Percentiles rank a stretch among this genome's conserved stretches.
These are phyloP conservation scores for Amazona vittata DNA, from an alignment of 2,113 vertebrate genomes.

Conservation along the genomic window DNA sequence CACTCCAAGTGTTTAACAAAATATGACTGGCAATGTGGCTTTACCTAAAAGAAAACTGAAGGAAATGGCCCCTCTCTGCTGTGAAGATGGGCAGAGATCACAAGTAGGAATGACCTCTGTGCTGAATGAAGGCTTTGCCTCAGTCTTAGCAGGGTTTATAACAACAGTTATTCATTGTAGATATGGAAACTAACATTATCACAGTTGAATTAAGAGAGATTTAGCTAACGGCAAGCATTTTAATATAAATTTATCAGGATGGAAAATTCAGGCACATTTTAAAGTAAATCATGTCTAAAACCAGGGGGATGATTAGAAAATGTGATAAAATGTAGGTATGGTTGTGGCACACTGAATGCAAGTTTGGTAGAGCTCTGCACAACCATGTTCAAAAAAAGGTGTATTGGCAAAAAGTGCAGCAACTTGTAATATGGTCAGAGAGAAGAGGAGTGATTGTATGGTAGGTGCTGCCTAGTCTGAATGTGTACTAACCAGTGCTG, in stretches of 20 bases:
- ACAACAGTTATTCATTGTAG: background rate
- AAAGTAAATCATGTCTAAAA: background rate
- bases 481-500: background rate
- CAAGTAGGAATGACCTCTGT: background rate
- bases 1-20: background rate
- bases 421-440: background rate
- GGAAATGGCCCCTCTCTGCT: background rate
- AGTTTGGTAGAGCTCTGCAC: background rate
- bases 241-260: background rate
- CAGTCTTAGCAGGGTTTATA: background rate
- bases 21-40: background rate
- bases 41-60: background rate
- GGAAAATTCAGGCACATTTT: background rate
- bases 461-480: background rate
- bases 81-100: background rate
- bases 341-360: background rate
- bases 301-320: background rate
- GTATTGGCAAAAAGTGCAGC: background rate
- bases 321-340: background rate
- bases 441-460: background rate
- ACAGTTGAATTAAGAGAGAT: background rate
- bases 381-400: background rate
- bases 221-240: background rate
- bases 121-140: background rate
- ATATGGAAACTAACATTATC: background rate